phyloP scores from a whole-genome alignment of 64 coral and sea anemone genomes.

The Anthopleura sola region DNA sequence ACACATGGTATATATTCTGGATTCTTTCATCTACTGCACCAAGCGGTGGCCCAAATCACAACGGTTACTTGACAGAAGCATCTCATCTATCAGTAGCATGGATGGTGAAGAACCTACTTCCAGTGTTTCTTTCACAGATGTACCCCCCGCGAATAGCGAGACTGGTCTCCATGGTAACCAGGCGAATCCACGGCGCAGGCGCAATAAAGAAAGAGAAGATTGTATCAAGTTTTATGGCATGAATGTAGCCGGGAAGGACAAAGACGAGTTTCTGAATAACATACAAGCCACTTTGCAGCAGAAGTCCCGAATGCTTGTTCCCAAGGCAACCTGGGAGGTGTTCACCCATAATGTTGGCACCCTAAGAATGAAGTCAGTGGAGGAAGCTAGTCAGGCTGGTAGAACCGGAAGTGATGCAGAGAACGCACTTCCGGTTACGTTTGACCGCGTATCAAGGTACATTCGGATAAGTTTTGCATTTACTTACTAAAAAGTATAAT shows the following conservation, averaged over 20 bases:
- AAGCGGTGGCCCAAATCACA: slow-evolving; percentile 56
- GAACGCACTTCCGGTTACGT: slow-evolving; percentile 35
- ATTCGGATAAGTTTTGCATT: background rate
- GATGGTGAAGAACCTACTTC: slow-evolving; percentile 42
- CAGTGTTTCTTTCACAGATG: slow-evolving; percentile 7
- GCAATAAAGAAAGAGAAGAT: slow-evolving; percentile 46
- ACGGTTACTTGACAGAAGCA: slow-evolving; percentile 35
- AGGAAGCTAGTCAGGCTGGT: slow-evolving; percentile 18
- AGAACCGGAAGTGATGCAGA: slow-evolving; percentile 37
- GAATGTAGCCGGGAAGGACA: slow-evolving; percentile 54
- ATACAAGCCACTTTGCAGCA: slow-evolving; percentile 67
- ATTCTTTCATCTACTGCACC: slow-evolving; percentile 75
- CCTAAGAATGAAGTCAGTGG: slow-evolving; percentile 36
- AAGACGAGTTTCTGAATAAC: slow-evolving; percentile 72
- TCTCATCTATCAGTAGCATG: slow-evolving; percentile 32
- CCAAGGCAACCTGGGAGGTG: slow-evolving; percentile 78
- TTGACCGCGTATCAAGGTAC: slow-evolving; percentile 26
- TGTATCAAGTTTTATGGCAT: slow-evolving; percentile 67
- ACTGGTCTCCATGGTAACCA: background rate
- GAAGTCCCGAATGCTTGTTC: slow-evolving; percentile 75
- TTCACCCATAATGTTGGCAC: slow-evolving; percentile 58
- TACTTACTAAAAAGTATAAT: background rate
- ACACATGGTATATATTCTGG: slow-evolving; percentile 81
- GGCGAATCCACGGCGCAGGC: slow-evolving; percentile 29
- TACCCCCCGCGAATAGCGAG: slow-evolving; percentile 11